A percentile compares a stretch with the other conserved stretches of the same genome.
phyloP scores from a whole-genome alignment of 2,113 vertebrate genomes.

The Taxidea taxus region DNA sequence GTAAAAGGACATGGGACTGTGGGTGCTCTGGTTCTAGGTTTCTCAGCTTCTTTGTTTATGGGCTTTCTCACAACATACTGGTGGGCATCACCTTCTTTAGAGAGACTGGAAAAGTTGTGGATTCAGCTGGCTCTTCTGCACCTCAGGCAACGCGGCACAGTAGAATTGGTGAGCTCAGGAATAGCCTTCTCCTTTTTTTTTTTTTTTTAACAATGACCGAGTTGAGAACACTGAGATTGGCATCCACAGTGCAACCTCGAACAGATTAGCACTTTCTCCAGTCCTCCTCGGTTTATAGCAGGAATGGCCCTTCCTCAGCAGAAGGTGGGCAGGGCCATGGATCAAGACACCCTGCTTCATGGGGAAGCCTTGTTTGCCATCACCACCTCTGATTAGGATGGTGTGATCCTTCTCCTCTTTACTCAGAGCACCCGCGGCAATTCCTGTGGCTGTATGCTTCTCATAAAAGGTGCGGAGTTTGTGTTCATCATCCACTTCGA shows the following conservation, averaged over 20 bases:
- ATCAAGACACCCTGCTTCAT: not conserved
- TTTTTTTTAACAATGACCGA: not conserved
- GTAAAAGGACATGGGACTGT: slow-evolving; percentile 82
- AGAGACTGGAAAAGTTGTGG: not conserved
- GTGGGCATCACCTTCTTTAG: not conserved
- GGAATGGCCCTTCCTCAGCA: not conserved
- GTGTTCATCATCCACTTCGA: not conserved
- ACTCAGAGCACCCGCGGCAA: not conserved
- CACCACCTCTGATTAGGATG: not conserved
- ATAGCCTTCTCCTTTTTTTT: not conserved
- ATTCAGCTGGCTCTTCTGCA: not conserved
- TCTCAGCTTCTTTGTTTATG: not conserved
- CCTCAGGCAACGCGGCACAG: not conserved
- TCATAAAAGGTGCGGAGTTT: not conserved
- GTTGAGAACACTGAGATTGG: not conserved
- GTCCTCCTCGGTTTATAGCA: not conserved
- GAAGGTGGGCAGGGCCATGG: not conserved
- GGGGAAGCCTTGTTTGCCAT: not conserved
- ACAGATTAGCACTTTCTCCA: not conserved
- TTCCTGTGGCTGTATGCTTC: not conserved
- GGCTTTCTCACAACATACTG: not conserved
- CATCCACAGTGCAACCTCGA: not conserved
- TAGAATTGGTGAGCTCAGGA: not conserved
- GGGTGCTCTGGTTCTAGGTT: not conserved
- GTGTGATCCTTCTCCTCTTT: not conserved